Evolutionary conservation across 2,888 invertebrate genomes (phyloP).

Genomic region (Cantharis flavilabris): DNA sequence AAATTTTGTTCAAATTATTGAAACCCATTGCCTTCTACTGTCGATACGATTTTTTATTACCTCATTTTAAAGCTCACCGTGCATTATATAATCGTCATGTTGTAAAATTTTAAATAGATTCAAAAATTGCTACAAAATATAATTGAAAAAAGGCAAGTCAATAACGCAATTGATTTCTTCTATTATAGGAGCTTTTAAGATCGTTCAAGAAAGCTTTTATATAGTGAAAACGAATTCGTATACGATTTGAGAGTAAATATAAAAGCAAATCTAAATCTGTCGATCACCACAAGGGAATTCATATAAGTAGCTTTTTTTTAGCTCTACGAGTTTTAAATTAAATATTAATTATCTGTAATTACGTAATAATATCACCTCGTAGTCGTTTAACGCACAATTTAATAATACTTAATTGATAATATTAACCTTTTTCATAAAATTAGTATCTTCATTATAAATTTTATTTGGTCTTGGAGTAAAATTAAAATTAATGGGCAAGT

Average conservation of each 20-base stretch:
- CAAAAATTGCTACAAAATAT: background rate
- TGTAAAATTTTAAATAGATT: background rate
- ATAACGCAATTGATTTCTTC: background rate
- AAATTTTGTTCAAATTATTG: background rate
- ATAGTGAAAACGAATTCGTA: background rate
- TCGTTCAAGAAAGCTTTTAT: background rate
- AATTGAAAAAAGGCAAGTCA: background rate
- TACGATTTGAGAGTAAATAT: background rate
- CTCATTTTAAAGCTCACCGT: too few species aligned
- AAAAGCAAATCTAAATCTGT: constrained; percentile 1
- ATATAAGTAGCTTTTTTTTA: background rate
- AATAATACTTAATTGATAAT: too few species aligned
- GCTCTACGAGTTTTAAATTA: background rate
- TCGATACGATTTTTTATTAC: background rate
- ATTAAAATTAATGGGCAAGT: background rate
- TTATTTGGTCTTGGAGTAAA: background rate
- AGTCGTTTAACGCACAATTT: background rate
- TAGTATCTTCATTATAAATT: background rate
- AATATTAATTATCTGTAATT: background rate
- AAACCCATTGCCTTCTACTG: background rate
- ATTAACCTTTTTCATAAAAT: background rate
- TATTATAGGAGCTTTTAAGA: background rate
- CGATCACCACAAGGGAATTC: background rate
- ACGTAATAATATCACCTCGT: background rate
- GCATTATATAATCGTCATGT: background rate